These are phyloP conservation scores for Sylvilagus bachmani DNA, from an alignment of 2,113 vertebrate genomes.

Conservation along the genomic window DNA sequence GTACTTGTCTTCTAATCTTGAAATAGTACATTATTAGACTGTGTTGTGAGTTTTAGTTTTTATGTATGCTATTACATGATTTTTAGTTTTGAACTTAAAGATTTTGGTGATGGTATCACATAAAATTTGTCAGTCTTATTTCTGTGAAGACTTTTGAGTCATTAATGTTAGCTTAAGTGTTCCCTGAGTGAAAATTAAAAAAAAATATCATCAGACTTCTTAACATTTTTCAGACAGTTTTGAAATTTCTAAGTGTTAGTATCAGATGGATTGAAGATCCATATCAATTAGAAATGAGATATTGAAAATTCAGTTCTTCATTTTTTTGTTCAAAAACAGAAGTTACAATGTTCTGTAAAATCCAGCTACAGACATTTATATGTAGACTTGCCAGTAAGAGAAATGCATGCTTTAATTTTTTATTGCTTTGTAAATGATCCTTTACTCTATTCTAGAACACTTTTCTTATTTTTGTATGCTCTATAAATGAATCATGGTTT, in stretches of 20 bases:
- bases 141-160: conserved; percentile 58
- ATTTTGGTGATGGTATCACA: background rate
- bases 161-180: conserved; percentile 54
- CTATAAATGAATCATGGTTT: conserved; percentile 75
- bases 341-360: conserved; percentile 69
- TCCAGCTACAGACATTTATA: conserved; percentile 64
- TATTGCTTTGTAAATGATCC: conserved; percentile 76
- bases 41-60: conserved; percentile 58
- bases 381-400: conserved; percentile 79
- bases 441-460: conserved; percentile 66
- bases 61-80: background rate
- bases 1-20: conserved; percentile 52
- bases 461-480: conserved; percentile 75
- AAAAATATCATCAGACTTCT: conserved; percentile 64
- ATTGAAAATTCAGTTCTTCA: conserved; percentile 73
- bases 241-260: conserved; percentile 66
- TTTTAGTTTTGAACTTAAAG: conserved; percentile 69
- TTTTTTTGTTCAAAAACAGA: conserved; percentile 76
- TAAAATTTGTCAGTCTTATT: conserved; percentile 37
- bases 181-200: conserved; percentile 70
- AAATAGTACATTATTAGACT: conserved; percentile 61
- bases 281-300: conserved; percentile 68
- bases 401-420: conserved; percentile 78
- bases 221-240: conserved; percentile 76
- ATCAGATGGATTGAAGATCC: conserved; percentile 47